Evolutionary conservation across 2,888 invertebrate species (phyloP).

Genomic region (Eudemis profundana): DNA sequence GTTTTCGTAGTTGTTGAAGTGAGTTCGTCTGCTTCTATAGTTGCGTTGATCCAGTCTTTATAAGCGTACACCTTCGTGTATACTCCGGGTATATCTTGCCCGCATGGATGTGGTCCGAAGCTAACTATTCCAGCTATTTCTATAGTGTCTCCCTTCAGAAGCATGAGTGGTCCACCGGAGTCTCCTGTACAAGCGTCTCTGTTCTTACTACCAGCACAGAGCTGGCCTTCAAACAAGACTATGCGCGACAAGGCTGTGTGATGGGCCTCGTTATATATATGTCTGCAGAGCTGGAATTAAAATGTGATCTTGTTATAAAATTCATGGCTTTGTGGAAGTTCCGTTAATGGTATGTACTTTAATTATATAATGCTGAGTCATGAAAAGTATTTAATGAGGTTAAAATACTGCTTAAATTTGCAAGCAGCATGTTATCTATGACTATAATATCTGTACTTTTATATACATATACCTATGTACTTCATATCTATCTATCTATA

Average conservation of each 20-base stretch:
- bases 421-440: no score
- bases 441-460: no score
- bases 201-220: constrained; percentile 33
- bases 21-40: constrained; percentile 10
- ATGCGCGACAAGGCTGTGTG: background rate
- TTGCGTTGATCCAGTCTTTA: constrained; percentile 19
- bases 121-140: constrained; percentile 36
- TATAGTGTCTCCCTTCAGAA: background rate
- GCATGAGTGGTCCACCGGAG: constrained; percentile 29
- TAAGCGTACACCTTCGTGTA: constrained; percentile 37
- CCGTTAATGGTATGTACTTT: no score
- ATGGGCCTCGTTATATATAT: constrained; percentile 1
- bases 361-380: no score
- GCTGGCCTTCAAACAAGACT: background rate
- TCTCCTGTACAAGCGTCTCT: constrained; percentile 29
- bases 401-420: no score
- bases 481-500: no score
- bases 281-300: constrained; percentile 25
- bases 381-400: no score
- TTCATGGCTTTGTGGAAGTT: background rate
- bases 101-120: constrained; percentile 25
- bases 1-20: background rate
- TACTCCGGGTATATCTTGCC: constrained; percentile 19
- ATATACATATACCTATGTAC: no score
- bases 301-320: background rate